A percentile compares a stretch with the other conserved stretches of the same genome.
Evolutionary conservation across 1,140 invertebrate genomes (phyloP).

Genomic region (Lordiphosa clarofinis): DNA sequence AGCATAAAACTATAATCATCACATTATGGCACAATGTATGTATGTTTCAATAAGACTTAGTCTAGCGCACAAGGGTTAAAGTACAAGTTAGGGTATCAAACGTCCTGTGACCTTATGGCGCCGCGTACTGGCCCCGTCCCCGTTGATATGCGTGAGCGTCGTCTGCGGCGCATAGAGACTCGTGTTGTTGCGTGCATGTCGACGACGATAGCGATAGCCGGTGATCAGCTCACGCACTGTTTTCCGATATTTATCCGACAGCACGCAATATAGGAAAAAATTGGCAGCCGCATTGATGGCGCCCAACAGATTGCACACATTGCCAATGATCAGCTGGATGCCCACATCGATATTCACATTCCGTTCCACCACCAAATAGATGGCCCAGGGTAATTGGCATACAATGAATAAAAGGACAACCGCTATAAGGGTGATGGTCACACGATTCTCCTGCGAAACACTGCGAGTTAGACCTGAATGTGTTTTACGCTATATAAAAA

Average conservation of each 20-base stretch:
- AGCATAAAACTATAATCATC: constrained; percentile 73
- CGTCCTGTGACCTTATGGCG: constrained; percentile 21
- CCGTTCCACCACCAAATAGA: constrained; percentile 57
- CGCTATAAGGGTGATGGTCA: constrained; percentile 88
- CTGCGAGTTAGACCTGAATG: constrained; percentile 47
- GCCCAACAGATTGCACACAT: constrained; percentile 87
- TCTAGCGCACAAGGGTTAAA: constrained; percentile 15
- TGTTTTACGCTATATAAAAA: constrained; percentile 43
- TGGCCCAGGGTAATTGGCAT: constrained; percentile 86
- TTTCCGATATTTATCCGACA: constrained; percentile 88
- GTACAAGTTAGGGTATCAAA: constrained; percentile 51
- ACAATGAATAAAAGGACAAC: constrained; percentile 88
- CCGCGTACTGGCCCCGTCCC: constrained; percentile 24
- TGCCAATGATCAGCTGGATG: constrained; percentile 81
- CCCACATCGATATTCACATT: constrained; percentile 48
- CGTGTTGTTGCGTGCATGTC: constrained; percentile 60
- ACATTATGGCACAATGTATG: constrained; percentile 76
- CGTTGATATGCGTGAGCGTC: constrained; percentile 53
- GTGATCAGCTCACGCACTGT: constrained; percentile 85
- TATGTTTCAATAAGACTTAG: constrained; percentile 31
- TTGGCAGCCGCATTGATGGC: constrained; percentile 87
- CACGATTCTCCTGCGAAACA: constrained; percentile 84
- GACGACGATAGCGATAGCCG: constrained; percentile 67
- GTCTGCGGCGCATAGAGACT: constrained; percentile 64
- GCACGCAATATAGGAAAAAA: constrained; percentile 89